phyloP scores from a whole-genome alignment of 2,113 vertebrate species.

The Oryzias woworae region DNA sequence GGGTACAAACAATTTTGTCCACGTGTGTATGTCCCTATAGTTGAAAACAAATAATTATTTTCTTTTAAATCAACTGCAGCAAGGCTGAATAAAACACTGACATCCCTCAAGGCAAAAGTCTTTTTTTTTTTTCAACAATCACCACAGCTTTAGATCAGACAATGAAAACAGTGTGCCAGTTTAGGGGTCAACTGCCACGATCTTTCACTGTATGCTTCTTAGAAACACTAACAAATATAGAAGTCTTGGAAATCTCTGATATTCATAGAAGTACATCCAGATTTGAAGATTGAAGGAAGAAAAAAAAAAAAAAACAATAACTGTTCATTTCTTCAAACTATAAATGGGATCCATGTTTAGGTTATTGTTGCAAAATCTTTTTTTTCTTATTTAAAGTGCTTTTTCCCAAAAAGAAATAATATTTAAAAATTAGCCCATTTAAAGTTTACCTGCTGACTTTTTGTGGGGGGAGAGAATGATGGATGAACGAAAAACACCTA shows the following conservation, averaged over 20 bases:
- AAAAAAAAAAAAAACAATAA: slow-evolving; percentile 61
- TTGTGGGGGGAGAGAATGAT: neutral
- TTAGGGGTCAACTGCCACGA: slow-evolving; percentile 34
- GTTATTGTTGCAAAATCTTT: slow-evolving; percentile 36
- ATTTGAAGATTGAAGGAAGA: slow-evolving; percentile 58
- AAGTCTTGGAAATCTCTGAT: slow-evolving; percentile 45
- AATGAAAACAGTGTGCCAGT: slow-evolving; percentile 29
- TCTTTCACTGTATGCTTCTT: slow-evolving; percentile 30
- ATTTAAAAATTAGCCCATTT: neutral
- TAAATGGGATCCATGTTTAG: slow-evolving; percentile 36
- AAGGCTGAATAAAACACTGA: slow-evolving; percentile 20
- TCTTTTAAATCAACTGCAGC: slow-evolving; percentile 24
- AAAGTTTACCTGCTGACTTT: slow-evolving; percentile 10
- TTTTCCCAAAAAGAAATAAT: slow-evolving; percentile 11
- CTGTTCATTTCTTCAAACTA: slow-evolving; percentile 26
- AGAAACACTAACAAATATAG: slow-evolving; percentile 65
- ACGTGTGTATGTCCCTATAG: slow-evolving; percentile 37
- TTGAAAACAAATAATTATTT: slow-evolving; percentile 20
- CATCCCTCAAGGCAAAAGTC: slow-evolving; percentile 29
- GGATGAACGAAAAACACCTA: too few relatives aligned
- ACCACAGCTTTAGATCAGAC: slow-evolving; percentile 39
- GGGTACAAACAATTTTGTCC: too few relatives aligned
- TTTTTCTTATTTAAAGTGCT: neutral
- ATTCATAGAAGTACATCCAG: slow-evolving; percentile 67
- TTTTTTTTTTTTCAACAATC: slow-evolving; percentile 33